phyloP scores from a whole-genome alignment of 2,797 vertebrate genomes.

The Cyprinodon diabolis region DNA sequence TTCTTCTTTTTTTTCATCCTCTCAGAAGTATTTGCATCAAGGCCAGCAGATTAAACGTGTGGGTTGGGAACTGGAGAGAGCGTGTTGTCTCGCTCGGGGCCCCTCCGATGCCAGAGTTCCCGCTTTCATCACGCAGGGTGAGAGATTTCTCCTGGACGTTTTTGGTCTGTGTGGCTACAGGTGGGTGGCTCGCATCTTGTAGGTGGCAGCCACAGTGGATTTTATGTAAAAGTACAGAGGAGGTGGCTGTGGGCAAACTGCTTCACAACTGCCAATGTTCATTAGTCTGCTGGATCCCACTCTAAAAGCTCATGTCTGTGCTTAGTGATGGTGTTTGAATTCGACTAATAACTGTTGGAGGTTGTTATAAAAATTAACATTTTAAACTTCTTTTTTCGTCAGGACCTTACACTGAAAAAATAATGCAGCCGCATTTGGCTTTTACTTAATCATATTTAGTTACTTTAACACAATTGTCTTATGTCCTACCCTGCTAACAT shows the following conservation, averaged over 20 bases:
- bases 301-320: constrained; percentile 56
- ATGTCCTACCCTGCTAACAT: no score
- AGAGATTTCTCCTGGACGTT: constrained; percentile 75
- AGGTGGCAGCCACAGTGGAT: constrained; percentile 74
- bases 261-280: constrained; percentile 69
- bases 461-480: no score
- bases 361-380: constrained; percentile 26
- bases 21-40: constrained; percentile 81
- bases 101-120: constrained; percentile 70
- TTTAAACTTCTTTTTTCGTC: neutral
- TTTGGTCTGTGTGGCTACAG: constrained; percentile 70
- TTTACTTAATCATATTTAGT: no score
- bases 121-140: constrained; percentile 72
- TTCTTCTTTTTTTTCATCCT: constrained; percentile 42
- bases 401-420: neutral
- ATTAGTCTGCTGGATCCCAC: constrained; percentile 60
- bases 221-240: constrained; percentile 70
- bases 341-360: constrained; percentile 56
- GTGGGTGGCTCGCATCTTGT: constrained; percentile 74
- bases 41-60: constrained; percentile 81
- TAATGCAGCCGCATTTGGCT: no score
- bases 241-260: constrained; percentile 72
- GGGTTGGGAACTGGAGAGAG: constrained; percentile 78
- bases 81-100: constrained; percentile 70
- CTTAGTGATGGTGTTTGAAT: constrained; percentile 54